Percentiles rank a stretch among this genome's conserved stretches.
These are phyloP conservation scores for Chitala chitala DNA, from an alignment of 2,113 vertebrate genomes.

Conservation along the genomic window DNA sequence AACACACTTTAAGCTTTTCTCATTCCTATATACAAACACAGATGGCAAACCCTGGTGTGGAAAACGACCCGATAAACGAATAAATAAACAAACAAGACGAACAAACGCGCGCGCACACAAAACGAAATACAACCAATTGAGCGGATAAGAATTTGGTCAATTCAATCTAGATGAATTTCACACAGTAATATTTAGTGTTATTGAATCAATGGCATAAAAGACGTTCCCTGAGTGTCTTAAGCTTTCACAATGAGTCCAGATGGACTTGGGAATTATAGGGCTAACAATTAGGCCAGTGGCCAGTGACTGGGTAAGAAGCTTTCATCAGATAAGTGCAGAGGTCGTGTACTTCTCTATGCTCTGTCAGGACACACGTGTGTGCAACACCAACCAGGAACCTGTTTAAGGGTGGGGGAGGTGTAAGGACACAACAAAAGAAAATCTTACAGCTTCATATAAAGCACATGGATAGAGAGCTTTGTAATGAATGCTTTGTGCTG, in stretches of 20 bases:
- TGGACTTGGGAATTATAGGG: background rate
- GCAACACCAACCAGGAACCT: no score
- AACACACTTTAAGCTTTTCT: no score
- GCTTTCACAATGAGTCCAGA: constrained; percentile 2
- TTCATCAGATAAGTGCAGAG: background rate
- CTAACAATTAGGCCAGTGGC: constrained; percentile 1
- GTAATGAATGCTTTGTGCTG: no score
- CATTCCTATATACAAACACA: background rate
- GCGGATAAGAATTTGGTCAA: constrained; percentile 3
- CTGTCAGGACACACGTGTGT: background rate
- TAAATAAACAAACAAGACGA: background rate
- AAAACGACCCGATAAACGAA: no score
- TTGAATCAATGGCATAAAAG: background rate
- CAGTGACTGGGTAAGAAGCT: background rate
- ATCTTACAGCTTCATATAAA: no score
- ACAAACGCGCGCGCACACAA: background rate
- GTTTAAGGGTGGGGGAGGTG: no score
- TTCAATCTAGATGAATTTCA: constrained; percentile 2
- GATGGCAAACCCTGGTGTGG: no score
- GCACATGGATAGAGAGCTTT: no score
- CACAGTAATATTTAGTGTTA: background rate
- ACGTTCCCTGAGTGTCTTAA: background rate
- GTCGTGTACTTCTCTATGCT: background rate
- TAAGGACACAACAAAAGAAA: no score
- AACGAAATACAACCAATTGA: background rate